Conservation (phyloP, 2,888 invertebrate species). For the Heteromurus nitidus region DNA sequence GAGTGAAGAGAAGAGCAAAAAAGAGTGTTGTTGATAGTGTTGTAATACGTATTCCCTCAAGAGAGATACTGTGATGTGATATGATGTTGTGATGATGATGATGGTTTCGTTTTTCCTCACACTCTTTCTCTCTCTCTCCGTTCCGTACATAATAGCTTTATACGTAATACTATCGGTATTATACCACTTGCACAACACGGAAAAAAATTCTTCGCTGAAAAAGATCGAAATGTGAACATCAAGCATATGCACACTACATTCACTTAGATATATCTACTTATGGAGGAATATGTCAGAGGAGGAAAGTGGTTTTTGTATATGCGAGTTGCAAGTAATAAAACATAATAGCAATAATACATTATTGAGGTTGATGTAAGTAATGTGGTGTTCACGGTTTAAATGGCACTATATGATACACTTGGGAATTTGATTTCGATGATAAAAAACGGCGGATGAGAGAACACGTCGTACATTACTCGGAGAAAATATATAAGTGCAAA, state of each 20-base stretch:
- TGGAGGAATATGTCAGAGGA: no score
- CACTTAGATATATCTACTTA: no score
- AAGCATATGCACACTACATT: background rate
- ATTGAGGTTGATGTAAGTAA: constrained; percentile 48
- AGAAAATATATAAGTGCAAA: constrained; percentile 4
- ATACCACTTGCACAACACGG: background rate
- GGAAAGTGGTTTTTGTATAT: no score
- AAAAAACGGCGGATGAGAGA: constrained; percentile 2
- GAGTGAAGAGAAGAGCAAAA: no score
- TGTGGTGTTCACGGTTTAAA: constrained; percentile 42
- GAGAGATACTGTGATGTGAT: constrained; percentile 50
- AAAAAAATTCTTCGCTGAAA: constrained; percentile 16
- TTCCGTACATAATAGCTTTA: constrained; percentile 9
- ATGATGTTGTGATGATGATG: constrained; percentile 56
- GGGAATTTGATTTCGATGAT: constrained; percentile 38
- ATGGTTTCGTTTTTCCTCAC: constrained; percentile 45
- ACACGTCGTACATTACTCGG: background rate
- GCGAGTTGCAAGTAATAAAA: constrained; percentile 39
- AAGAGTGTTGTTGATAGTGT: constrained; percentile 35
- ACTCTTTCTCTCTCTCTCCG: no score
- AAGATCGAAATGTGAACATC: background rate
- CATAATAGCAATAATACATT: constrained; percentile 35
- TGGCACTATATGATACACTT: constrained; percentile 41
- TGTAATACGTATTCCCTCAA: constrained; percentile 54
- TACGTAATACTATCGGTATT: background rate